phyloP scores from a whole-genome alignment of 2,113 vertebrate species.

The Noctilio leporinus region DNA sequence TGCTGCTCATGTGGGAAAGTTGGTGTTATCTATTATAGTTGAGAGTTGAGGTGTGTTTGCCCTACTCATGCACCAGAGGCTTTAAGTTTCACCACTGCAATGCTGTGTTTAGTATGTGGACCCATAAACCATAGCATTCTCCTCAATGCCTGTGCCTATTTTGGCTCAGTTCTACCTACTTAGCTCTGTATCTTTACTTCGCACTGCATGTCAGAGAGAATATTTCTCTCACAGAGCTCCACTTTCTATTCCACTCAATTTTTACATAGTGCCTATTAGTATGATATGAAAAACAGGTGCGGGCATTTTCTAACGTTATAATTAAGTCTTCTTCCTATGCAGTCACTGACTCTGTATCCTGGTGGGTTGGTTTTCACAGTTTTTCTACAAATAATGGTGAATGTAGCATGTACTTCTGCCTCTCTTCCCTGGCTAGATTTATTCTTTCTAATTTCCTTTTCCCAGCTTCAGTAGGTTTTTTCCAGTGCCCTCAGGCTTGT shows the following conservation, averaged over 20 bases:
- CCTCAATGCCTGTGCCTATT: background rate
- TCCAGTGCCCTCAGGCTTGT: background rate
- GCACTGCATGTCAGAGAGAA: background rate
- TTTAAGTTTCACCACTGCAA: background rate
- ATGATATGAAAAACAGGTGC: too few species aligned
- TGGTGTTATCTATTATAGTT: background rate
- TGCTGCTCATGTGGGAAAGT: background rate
- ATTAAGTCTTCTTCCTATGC: background rate
- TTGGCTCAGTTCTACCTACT: background rate
- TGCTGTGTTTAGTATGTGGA: too few species aligned
- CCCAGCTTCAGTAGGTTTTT: background rate
- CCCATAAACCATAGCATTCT: background rate
- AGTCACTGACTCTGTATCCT: background rate
- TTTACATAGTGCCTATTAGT: too few species aligned
- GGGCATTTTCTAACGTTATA: background rate
- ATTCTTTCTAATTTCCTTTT: background rate
- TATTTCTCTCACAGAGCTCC: background rate
- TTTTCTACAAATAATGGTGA: background rate
- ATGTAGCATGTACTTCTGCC: background rate
- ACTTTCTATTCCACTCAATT: background rate
- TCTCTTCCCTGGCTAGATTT: background rate
- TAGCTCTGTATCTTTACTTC: background rate
- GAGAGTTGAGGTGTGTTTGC: background rate
- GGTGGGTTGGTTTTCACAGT: background rate
- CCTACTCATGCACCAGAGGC: background rate